Conservation (phyloP, 92 coral and sea anemone genomes). For the Galaxea fascicularis region DNA sequence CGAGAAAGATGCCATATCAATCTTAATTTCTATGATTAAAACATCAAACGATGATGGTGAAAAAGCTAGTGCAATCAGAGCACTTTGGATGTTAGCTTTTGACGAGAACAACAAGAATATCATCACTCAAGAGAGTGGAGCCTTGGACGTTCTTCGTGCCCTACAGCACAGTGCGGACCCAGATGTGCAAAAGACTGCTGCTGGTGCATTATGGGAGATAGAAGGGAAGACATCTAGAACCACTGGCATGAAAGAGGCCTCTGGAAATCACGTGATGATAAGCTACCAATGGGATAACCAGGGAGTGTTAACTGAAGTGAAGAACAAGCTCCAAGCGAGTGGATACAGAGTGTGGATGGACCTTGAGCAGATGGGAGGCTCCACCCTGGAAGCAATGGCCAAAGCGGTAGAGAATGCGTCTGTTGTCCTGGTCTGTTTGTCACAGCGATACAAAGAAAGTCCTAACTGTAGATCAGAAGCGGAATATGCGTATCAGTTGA, state of each 20-base stretch:
- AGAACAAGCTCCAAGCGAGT: conserved; percentile 64
- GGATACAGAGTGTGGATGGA: conserved; percentile 81
- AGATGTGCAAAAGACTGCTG: conserved; percentile 61
- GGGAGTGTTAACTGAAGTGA: conserved; percentile 61
- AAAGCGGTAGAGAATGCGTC: conserved; percentile 74
- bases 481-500: conserved; percentile 68
- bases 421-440: conserved; percentile 72
- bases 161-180: conserved; percentile 57
- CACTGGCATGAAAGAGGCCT: not conserved
- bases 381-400: conserved; percentile 73
- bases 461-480: conserved; percentile 82
- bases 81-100: conserved; percentile 80
- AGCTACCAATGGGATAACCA: conserved; percentile 81
- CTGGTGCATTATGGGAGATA: conserved; percentile 84
- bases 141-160: conserved; percentile 28
- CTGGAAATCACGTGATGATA: conserved; percentile 71
- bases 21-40: conserved; percentile 61
- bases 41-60: conserved; percentile 58
- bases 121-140: conserved; percentile 45
- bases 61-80: conserved; percentile 47
- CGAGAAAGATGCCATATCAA: conserved; percentile 62
- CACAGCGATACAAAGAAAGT: conserved; percentile 75
- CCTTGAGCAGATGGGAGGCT: conserved; percentile 76
- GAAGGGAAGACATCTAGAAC: conserved; percentile 51
- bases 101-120: conserved; percentile 66